Conservation (phyloP, 2,888 invertebrate genomes). For the Thymelicus lineola region DNA sequence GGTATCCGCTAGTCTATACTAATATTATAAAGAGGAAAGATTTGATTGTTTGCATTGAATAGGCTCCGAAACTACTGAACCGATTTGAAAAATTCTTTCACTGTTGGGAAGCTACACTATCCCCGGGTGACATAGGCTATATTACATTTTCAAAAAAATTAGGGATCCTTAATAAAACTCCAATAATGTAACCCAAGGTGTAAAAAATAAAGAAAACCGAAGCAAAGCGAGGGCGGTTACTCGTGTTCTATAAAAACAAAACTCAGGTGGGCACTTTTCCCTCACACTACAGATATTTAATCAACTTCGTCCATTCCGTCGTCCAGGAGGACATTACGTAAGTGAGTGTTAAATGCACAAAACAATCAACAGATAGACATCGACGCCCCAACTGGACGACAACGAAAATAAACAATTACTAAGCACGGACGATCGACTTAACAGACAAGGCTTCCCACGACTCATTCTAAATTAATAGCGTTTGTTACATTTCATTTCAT, state of each 20-base stretch:
- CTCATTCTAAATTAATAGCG: conserved; percentile 68
- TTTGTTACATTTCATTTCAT: conserved; percentile 71
- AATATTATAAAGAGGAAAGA: too few relatives aligned
- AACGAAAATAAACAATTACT: conserved; percentile 61
- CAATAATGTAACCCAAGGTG: too few relatives aligned
- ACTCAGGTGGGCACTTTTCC: conserved; percentile 48
- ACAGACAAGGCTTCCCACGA: conserved; percentile 52
- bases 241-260: conserved; percentile 51
- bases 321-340: conserved; percentile 30
- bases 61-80: too few relatives aligned
- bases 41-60: too few relatives aligned
- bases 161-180: too few relatives aligned
- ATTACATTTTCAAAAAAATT: too few relatives aligned
- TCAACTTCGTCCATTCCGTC: conserved; percentile 42
- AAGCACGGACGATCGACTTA: conserved; percentile 55
- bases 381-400: conserved; percentile 36
- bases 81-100: too few relatives aligned
- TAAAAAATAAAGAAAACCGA: too few relatives aligned
- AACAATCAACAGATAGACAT: conserved; percentile 41
- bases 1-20: too few relatives aligned
- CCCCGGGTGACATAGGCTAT: too few relatives aligned
- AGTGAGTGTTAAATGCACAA: conserved; percentile 38
- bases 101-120: too few relatives aligned
- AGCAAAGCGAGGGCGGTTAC: too few relatives aligned
- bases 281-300: conserved; percentile 42